Evolutionary conservation across 2,888 invertebrate species (phyloP).

Genomic region (Rhagonycha lutea): DNA sequence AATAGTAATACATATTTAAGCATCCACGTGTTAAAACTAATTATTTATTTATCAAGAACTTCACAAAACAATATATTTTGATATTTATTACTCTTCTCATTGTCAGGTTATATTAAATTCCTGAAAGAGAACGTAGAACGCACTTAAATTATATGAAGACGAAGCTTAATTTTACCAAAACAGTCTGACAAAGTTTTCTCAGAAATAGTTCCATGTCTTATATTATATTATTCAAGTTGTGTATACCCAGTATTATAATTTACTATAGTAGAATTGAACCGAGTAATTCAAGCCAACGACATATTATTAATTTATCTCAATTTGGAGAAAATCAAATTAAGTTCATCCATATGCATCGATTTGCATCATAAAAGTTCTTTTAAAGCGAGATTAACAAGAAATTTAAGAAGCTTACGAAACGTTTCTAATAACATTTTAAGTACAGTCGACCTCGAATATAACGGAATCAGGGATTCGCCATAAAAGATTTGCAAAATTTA

Average conservation of each 20-base stretch:
- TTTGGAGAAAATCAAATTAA: not conserved
- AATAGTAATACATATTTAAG: too few species aligned
- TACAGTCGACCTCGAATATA: too few species aligned
- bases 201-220: not conserved
- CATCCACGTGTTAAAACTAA: not conserved
- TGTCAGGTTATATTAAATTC: slow-evolving; percentile 27
- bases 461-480: too few species aligned
- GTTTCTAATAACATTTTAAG: too few species aligned
- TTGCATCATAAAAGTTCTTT: not conserved
- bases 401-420: not conserved
- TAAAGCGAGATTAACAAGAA: not conserved
- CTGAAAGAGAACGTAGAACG: slow-evolving; percentile 3
- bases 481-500: too few species aligned
- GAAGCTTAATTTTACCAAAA: slow-evolving; percentile 1
- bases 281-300: not conserved
- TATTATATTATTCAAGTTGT: not conserved
- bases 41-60: not conserved
- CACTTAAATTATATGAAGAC: not conserved
- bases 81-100: slow-evolving; percentile 1
- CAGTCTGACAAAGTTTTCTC: not conserved
- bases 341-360: not conserved
- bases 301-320: not conserved
- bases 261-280: not conserved
- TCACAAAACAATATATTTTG: not conserved
- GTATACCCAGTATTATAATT: not conserved